Evolutionary conservation across 2,113 vertebrate species (phyloP).

Genomic region (Hydrolagus affinis): DNA sequence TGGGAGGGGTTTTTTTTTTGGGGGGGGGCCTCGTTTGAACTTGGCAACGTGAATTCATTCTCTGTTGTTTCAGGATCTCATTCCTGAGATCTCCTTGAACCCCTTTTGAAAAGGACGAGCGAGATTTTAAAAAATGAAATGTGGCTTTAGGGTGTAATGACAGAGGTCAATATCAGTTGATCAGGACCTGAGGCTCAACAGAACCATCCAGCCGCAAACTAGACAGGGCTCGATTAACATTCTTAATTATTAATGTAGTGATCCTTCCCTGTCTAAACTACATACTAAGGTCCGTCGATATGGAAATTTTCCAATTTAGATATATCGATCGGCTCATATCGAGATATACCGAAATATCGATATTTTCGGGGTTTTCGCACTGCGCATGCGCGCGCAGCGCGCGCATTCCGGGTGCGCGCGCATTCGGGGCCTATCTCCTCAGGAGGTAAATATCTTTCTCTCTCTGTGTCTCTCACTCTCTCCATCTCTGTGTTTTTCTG

Average conservation of each 20-base stretch:
- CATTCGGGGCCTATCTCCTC: too few species aligned
- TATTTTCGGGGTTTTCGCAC: too few species aligned
- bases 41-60: not conserved
- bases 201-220: not conserved
- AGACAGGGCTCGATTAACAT: conserved; percentile 3
- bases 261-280: not conserved
- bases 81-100: not conserved
- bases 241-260: conserved; percentile 21
- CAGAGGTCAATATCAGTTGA: not conserved
- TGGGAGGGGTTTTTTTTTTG: too few species aligned
- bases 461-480: too few species aligned
- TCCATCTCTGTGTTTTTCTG: too few species aligned
- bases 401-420: too few species aligned
- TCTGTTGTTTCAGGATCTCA: not conserved
- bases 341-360: too few species aligned
- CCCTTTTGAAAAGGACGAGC: not conserved
- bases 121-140: not conserved
- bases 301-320: too few species aligned
- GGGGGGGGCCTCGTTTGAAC: not conserved
- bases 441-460: too few species aligned
- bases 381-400: too few species aligned
- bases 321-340: too few species aligned
- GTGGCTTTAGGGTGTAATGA: not conserved
- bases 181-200: not conserved
- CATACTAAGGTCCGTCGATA: too few species aligned